Evolutionary conservation across 2,797 vertebrate species (phyloP).

Genomic region (Sebastes itinus): DNA sequence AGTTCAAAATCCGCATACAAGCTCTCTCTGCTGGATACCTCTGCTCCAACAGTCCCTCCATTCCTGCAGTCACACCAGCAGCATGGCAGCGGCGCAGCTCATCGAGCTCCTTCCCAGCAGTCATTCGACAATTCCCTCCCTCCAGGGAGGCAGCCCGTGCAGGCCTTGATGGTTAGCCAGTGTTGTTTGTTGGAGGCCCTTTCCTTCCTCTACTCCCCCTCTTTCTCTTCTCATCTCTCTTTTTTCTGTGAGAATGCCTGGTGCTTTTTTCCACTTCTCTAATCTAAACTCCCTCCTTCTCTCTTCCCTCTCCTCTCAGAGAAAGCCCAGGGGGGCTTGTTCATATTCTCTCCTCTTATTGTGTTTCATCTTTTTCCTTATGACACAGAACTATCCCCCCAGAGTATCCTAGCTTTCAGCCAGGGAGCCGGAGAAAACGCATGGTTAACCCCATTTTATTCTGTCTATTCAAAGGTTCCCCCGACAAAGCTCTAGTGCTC

Average conservation of each 20-base stretch:
- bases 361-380: conserved; percentile 76
- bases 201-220: conserved; percentile 49
- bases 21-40: conserved; percentile 67
- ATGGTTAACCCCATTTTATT: conserved; percentile 83
- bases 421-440: conserved; percentile 70
- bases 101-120: conserved; percentile 67
- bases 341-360: conserved; percentile 79
- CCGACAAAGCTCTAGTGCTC: conserved; percentile 64
- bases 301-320: conserved; percentile 48
- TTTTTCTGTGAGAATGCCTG: conserved; percentile 49
- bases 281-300: conserved; percentile 70
- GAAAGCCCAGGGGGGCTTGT: conserved; percentile 74
- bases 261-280: conserved; percentile 67
- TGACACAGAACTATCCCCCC: conserved; percentile 75
- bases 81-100: conserved; percentile 57
- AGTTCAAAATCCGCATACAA: conserved; percentile 67
- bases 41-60: conserved; percentile 47
- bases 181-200: conserved; percentile 61
- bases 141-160: conserved; percentile 57
- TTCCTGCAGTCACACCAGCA: conserved; percentile 63
- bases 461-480: conserved; percentile 77
- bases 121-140: conserved; percentile 57
- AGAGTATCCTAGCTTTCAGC: conserved; percentile 72
- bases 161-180: conserved; percentile 64
- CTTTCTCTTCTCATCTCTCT: conserved; percentile 50